Evolutionary conservation across 2,797 vertebrate species (phyloP), one percentile per base, ranked within the genome.

Genomic region (Ctenochaetus hawaiiensis): DNA sequence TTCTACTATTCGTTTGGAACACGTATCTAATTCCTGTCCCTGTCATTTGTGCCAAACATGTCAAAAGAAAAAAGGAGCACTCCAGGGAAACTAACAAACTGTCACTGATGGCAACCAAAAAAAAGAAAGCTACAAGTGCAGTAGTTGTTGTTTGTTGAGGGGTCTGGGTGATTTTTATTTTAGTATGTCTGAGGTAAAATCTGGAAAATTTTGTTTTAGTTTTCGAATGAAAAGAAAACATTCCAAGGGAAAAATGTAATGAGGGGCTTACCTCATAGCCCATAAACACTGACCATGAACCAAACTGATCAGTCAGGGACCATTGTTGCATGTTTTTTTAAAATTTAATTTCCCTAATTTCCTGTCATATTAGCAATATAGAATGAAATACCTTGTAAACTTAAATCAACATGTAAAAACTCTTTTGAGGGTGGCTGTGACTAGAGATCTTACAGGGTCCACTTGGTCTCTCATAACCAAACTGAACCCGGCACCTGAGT

Each of bases 41-140:
- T 57, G 22, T 58, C 20, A n/a, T 56, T 52, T 39, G 41, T 54
- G 43, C 4, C 49, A 47, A 57, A 51, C 18, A 12, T 3, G 13
- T n/a, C 62, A 30, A 47, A 47, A 49, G 14, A 45, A 18, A 48
- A 30, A 56, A 37, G 14, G 1, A 61, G 23, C 53, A 6, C 58
- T 47, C 59, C 43, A 59, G n/a, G 52, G 41, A 47, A 52, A 44
- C 44, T 16, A 16, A 78, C 3, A 26, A 70, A 48, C 26, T 26
- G 34, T 44, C 4, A 10, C n/a, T 17, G 51, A 48, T 5, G 23
- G 22, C 1, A 16, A 30, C 3, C 26, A 22, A 49, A 20, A 56
- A 11, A 57, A 2, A 53, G 47, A 47, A 51, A n/a, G n/a, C 17
- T 0, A 0, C 39, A 13, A 37, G 73, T 4, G 13, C 3, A 41